These are phyloP conservation scores for Thereva nobilitata DNA, from an alignment of 2,888 invertebrate genomes.

Conservation along the genomic window DNA sequence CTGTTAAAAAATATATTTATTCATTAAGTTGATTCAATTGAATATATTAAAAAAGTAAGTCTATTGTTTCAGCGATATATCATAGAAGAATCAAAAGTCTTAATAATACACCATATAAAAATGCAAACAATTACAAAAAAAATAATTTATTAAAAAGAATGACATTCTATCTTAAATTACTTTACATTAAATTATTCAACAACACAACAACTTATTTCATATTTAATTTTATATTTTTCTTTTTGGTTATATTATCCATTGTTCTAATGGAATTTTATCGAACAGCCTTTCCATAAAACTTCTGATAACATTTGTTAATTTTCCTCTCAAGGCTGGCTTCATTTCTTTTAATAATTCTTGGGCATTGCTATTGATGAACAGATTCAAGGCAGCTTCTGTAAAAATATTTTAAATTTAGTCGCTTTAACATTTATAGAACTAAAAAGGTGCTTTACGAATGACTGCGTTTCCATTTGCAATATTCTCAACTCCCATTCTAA, in stretches of 20 bases:
- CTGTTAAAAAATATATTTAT: no score
- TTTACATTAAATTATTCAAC: no score
- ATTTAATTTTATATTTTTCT: no score
- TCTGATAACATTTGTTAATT: slow-evolving; percentile 75
- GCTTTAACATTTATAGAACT: background rate
- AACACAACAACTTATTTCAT: no score
- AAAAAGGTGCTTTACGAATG: slow-evolving; percentile 66
- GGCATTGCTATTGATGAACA: slow-evolving; percentile 84
- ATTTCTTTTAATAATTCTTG: slow-evolving; percentile 84
- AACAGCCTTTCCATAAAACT: slow-evolving; percentile 77
- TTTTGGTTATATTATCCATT: slow-evolving; percentile 64
- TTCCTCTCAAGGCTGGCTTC: slow-evolving; percentile 80
- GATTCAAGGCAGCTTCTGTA: slow-evolving; percentile 80
- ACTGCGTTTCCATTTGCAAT: slow-evolving; percentile 80
- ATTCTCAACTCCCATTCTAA: slow-evolving; percentile 85
- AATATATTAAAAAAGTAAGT: no score
- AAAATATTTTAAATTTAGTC: slow-evolving; percentile 39
- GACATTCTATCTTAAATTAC: no score
- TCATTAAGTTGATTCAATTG: no score
- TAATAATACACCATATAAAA: no score
- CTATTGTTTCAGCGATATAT: no score
- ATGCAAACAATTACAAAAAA: no score
- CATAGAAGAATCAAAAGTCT: no score
- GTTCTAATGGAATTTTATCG: slow-evolving; percentile 75
- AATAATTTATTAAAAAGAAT: no score